phyloP scores from a whole-genome alignment of 2,888 invertebrate species.

The Portevinia maculata region DNA sequence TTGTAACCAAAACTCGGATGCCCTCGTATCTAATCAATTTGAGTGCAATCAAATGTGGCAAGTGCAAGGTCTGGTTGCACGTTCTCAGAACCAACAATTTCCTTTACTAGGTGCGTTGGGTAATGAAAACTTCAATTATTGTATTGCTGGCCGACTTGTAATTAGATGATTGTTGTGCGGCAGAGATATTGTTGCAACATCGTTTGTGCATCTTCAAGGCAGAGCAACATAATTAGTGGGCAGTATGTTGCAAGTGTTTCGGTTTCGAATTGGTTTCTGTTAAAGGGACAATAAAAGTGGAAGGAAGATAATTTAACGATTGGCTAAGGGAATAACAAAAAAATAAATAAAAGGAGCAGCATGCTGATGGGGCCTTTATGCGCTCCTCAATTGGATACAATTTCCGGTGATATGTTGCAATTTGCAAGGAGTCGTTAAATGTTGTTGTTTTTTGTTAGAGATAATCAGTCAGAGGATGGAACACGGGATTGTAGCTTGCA shows the following conservation, averaged over 20 bases:
- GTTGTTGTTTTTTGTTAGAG: not conserved
- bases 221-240: conserved; percentile 42
- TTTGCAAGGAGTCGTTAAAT: not conserved
- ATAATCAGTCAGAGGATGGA: too few species aligned
- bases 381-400: conserved; percentile 4
- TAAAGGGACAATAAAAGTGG: conserved; percentile 41
- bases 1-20: conserved; percentile 14
- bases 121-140: conserved; percentile 34
- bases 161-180: conserved; percentile 39
- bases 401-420: conserved; percentile 16
- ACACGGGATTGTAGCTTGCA: too few species aligned
- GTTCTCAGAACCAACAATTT: conserved; percentile 43
- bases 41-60: conserved; percentile 33
- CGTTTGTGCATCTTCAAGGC: conserved; percentile 16
- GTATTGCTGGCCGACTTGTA: conserved; percentile 46
- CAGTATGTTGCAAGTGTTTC: conserved; percentile 16
- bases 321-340: not conserved
- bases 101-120: conserved; percentile 3
- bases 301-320: conserved; percentile 30
- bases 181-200: conserved; percentile 14
- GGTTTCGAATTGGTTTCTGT: conserved; percentile 1
- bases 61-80: conserved; percentile 22
- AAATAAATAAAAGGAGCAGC: conserved; percentile 1
- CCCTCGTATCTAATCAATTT: conserved; percentile 57
- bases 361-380: not conserved